These are phyloP conservation scores for Montipora sp. DNA, from an alignment of 64 coral and sea anemone genomes.

Conservation along the genomic window DNA sequence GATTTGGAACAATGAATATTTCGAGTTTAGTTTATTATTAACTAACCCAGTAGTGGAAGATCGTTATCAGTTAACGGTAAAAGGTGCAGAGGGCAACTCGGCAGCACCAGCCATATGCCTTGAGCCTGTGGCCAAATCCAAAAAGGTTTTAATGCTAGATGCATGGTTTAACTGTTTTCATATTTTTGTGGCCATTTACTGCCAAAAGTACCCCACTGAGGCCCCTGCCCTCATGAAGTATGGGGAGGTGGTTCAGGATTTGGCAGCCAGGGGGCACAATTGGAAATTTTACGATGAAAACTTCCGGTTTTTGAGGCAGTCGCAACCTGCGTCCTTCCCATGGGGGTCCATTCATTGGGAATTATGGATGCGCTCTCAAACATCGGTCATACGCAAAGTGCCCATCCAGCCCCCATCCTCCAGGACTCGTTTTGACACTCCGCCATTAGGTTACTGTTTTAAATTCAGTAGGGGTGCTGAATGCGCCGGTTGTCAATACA, in stretches of 20 bases:
- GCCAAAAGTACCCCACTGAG: not conserved
- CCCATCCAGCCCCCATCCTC: not conserved
- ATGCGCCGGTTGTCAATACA: not conserved
- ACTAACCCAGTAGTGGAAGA: not conserved
- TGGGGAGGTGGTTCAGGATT: no score
- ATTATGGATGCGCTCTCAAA: not conserved
- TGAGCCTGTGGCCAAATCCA: not conserved
- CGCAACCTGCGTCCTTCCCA: not conserved
- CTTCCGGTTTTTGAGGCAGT: slow-evolving; percentile 24
- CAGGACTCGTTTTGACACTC: not conserved
- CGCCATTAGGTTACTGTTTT: slow-evolving; percentile 13
- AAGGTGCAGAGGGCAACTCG: no score
- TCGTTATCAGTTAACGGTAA: not conserved
- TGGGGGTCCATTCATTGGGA: not conserved
- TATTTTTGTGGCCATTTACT: not conserved
- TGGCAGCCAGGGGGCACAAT: no score
- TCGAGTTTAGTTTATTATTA: slow-evolving; percentile 9
- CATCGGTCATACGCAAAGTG: not conserved
- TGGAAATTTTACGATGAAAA: slow-evolving; percentile 14
- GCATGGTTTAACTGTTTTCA: not conserved
- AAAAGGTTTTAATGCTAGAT: not conserved
- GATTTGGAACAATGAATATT: slow-evolving; percentile 38
- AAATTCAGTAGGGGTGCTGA: not conserved
- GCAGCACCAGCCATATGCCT: not conserved
- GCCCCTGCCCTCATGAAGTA: no score